Evolutionary conservation across 2,888 invertebrate genomes (phyloP).

Genomic region (Caenorhabditis becei): DNA sequence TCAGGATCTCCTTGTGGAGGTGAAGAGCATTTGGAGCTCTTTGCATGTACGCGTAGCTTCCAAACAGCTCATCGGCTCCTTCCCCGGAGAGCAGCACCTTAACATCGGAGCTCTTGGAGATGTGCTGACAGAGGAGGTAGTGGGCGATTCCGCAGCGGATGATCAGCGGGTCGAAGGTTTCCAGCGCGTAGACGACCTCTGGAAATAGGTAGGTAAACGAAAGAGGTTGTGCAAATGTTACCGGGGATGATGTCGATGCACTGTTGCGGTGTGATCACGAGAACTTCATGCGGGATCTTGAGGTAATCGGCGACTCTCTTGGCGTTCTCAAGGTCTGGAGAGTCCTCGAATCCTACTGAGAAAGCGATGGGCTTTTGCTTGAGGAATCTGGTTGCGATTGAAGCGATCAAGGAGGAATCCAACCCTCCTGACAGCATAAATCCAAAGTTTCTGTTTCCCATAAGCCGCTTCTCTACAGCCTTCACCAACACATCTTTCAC

Average conservation of each 20-base stretch:
- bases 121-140: slow-evolving; percentile 80
- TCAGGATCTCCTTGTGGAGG: slow-evolving; percentile 78
- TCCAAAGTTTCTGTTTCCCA: slow-evolving; percentile 81
- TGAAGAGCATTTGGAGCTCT: slow-evolving; percentile 79
- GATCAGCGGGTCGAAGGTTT: slow-evolving; percentile 81
- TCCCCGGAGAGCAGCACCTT: slow-evolving; percentile 81
- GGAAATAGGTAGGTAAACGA: slow-evolving; percentile 45
- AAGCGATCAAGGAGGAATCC: slow-evolving; percentile 77
- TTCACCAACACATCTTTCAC: slow-evolving; percentile 75
- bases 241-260: slow-evolving; percentile 79
- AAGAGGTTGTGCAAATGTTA: slow-evolving; percentile 25
- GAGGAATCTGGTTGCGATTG: slow-evolving; percentile 75
- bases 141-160: slow-evolving; percentile 81
- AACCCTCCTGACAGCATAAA: slow-evolving; percentile 81
- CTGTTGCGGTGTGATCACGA: slow-evolving; percentile 79
- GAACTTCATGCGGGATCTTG: slow-evolving; percentile 78
- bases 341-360: slow-evolving; percentile 81
- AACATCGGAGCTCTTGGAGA: slow-evolving; percentile 78
- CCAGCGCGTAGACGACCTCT: slow-evolving; percentile 81
- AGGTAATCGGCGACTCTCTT: slow-evolving; percentile 77
- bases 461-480: slow-evolving; percentile 79
- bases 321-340: slow-evolving; percentile 80
- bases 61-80: slow-evolving; percentile 81
- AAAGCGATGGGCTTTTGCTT: slow-evolving; percentile 75
- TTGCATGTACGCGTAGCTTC: slow-evolving; percentile 81